Evolutionary conservation across 1,140 invertebrate species (phyloP).

Genomic region (Fopius arisanus): DNA sequence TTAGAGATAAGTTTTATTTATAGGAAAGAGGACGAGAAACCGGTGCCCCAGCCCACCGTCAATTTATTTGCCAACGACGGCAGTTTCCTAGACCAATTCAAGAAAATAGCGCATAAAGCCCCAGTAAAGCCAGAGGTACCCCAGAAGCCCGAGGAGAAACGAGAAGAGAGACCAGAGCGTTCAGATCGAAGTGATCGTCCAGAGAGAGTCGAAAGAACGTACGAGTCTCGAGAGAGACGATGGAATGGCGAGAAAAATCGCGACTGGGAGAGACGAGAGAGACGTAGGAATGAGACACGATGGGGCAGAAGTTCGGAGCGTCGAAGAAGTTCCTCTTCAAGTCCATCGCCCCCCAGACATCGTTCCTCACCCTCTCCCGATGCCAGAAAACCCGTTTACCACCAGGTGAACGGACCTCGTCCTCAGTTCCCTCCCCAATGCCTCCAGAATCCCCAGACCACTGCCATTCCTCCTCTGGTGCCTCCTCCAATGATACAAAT

Average conservation of each 20-base stretch:
- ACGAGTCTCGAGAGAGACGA: slow-evolving; percentile 51
- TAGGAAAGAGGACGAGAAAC: slow-evolving; percentile 59
- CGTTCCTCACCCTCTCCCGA: slow-evolving; percentile 49
- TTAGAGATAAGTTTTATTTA: slow-evolving; percentile 45
- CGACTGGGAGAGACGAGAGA: slow-evolving; percentile 54
- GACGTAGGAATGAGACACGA: slow-evolving; percentile 51
- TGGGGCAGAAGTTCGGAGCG: slow-evolving; percentile 51
- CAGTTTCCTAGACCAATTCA: slow-evolving; percentile 81
- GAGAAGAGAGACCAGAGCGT: slow-evolving; percentile 52
- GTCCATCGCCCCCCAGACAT: slow-evolving; percentile 53
- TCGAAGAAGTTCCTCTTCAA: slow-evolving; percentile 54
- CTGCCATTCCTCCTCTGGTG: slow-evolving; percentile 50
- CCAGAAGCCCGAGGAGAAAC: slow-evolving; percentile 38
- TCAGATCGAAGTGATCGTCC: slow-evolving; percentile 28
- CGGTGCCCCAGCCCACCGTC: slow-evolving; percentile 44
- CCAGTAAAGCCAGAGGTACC: slow-evolving; percentile 33
- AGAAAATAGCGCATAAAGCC: slow-evolving; percentile 69
- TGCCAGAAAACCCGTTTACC: slow-evolving; percentile 47
- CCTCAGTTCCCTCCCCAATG: slow-evolving; percentile 45
- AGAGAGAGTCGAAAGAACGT: slow-evolving; percentile 42
- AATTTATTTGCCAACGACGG: slow-evolving; percentile 84
- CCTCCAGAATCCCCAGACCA: slow-evolving; percentile 21
- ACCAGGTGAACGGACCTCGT: slow-evolving; percentile 42
- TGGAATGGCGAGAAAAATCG: slow-evolving; percentile 52
- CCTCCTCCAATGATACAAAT: slow-evolving; percentile 53